These are phyloP conservation scores for Taurulus bubalis DNA, from an alignment of 2,113 vertebrate genomes.

Conservation along the genomic window DNA sequence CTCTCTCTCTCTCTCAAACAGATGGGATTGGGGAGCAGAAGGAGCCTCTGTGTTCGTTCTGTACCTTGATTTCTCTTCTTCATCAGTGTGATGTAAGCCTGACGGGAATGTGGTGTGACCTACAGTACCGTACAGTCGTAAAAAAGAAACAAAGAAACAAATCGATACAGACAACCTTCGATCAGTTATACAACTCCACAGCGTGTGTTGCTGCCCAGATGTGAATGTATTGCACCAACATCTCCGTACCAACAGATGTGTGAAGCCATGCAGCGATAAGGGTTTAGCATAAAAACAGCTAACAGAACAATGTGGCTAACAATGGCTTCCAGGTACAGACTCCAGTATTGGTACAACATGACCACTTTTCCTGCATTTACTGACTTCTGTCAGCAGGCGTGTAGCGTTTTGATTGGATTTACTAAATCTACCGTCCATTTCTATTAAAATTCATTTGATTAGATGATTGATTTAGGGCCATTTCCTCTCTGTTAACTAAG, in stretches of 20 bases:
- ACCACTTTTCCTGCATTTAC: not conserved
- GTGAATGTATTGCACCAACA: conserved; percentile 25
- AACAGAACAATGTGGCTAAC: conserved; percentile 56
- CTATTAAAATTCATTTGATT: conserved; percentile 13
- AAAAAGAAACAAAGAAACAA: not conserved
- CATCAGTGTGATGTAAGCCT: conserved; percentile 60
- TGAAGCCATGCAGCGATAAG: conserved; percentile 27
- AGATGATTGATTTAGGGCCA: not conserved
- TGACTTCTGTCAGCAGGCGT: not conserved
- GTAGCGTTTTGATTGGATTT: not conserved
- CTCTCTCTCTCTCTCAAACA: conserved; percentile 75
- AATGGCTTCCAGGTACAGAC: conserved; percentile 21
- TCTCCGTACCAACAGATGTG: conserved; percentile 52
- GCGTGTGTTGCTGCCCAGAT: conserved; percentile 25
- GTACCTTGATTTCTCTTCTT: conserved; percentile 65
- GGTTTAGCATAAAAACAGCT: conserved; percentile 12
- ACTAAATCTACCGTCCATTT: conserved; percentile 3
- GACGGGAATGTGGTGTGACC: conserved; percentile 55
- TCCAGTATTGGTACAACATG: not conserved
- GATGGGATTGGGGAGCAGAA: conserved; percentile 82
- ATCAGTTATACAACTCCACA: conserved; percentile 18
- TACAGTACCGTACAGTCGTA: not conserved
- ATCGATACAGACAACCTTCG: conserved; percentile 45
- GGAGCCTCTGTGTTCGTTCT: conserved; percentile 65
- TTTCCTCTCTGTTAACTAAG: conserved; percentile 9